Percentiles rank a stretch among this genome's conserved stretches.
Evolutionary conservation across 2,797 vertebrate species (phyloP).

Genomic region (Carapus acus): DNA sequence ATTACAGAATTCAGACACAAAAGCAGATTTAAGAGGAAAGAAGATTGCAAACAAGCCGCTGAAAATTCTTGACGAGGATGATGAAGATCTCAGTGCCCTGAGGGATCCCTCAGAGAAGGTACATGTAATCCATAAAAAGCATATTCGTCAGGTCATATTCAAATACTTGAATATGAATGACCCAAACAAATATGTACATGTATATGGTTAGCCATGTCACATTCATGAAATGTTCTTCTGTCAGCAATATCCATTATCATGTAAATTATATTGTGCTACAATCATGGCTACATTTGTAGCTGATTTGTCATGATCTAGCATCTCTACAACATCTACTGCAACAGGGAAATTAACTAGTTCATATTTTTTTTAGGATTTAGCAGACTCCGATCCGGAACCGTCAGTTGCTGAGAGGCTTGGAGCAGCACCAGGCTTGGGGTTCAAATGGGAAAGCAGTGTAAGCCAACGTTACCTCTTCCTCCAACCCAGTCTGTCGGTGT

Average conservation of each 20-base stretch:
- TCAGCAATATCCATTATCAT: no score
- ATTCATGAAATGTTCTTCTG: no score
- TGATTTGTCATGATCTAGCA: no score
- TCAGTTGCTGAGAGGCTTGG: slow-evolving; percentile 91
- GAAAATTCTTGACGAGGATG: slow-evolving; percentile 84
- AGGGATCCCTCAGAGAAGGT: slow-evolving; percentile 98
- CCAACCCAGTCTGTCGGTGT: slow-evolving; percentile 57
- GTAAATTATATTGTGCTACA: no score
- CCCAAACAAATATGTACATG: no score
- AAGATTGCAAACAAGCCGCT: slow-evolving; percentile 70
- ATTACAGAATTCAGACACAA: slow-evolving; percentile 81
- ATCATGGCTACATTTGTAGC: no score
- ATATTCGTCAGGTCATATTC: no score
- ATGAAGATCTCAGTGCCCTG: slow-evolving; percentile 80
- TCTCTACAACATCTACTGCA: no score
- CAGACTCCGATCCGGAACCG: slow-evolving; percentile 93
- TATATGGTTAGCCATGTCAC: no score
- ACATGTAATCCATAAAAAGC: no score
- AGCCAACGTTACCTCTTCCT: slow-evolving; percentile 60
- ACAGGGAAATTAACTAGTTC: slow-evolving; percentile 25
- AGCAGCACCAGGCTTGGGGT: slow-evolving; percentile 85
- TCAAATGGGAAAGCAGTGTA: slow-evolving; percentile 94
- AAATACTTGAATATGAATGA: no score
- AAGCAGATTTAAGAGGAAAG: slow-evolving; percentile 78
- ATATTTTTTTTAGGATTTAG: no score